Base-by-base conservation (phyloP, 2,888 invertebrate species). In the Heliconius ethilla region DNA sequence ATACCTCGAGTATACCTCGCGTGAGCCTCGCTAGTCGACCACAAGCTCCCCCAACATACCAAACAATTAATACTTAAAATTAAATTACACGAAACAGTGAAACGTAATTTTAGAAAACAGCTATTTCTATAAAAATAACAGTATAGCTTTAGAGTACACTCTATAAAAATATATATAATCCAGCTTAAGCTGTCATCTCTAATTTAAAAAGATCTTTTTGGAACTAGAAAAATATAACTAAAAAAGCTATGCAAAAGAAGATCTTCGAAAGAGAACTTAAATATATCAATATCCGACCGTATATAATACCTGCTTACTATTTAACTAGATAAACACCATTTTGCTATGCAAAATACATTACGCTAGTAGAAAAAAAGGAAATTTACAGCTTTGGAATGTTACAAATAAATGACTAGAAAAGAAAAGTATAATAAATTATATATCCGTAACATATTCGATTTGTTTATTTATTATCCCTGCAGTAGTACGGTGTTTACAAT, bases 271-370 rank as follows among this genome's bases (percentile, higher is more conserved):
- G 83, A 78, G 82, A 86, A 82, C 76, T 75, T 76, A 82, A 83
- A 81, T 83, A 83, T 83, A 81, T 84, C 82, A 81, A 37, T 82
- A 83, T 85, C 89, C 87, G 85, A 83, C 86, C 85, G 87, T 86
- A 27, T 88, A 85, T 85, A 83, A 84, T 77, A 84, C 83, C 85
- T 87, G 88, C 85, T 89, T 86, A 87, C 87, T 89, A 90, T 88
- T 88, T 82, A 86, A 86, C 90, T 91, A 93, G 90, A 83, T 86
- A 90, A 91, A 93, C 89, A 90, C 85, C 87, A 91, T 92, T 94
- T 93, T 94, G 94, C 94, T 93, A 92, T 94, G 94, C 94, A 94
- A 94, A 94, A 92, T 92, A 92, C 89, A 88, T 90, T 91, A 92
- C 85, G 89, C 91, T 91, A 91, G 85, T 87, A 87, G 87, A 88